Conservation (phyloP, 2,797 vertebrate species). For the Notamacropus eugenii region DNA sequence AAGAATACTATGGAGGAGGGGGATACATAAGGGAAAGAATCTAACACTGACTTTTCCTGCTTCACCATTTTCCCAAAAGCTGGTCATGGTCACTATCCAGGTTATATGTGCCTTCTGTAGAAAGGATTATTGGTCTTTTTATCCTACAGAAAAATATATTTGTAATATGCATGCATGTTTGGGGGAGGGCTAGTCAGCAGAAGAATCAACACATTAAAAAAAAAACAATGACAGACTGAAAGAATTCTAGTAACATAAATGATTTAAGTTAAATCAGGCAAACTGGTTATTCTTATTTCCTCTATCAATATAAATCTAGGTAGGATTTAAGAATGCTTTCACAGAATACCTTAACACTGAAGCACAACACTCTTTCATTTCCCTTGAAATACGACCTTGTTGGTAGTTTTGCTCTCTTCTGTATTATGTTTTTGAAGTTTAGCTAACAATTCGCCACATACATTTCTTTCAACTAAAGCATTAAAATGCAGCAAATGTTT, state of each 20-base stretch:
- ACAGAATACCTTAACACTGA: constrained; percentile 29
- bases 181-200: not conserved
- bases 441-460: constrained; percentile 21
- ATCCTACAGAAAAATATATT: not conserved
- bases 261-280: not conserved
- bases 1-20: not conserved
- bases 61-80: not conserved
- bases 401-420: constrained; percentile 52
- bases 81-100: not conserved
- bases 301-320: not conserved
- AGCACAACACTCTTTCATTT: constrained; percentile 22
- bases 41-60: not conserved
- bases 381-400: constrained; percentile 58
- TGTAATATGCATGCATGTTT: not conserved
- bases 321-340: constrained; percentile 22
- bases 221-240: not conserved
- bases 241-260: not conserved
- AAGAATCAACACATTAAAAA: constrained; percentile 11
- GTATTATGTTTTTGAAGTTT: constrained; percentile 52
- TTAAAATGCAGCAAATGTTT: constrained; percentile 65
- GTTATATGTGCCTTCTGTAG: not conserved
- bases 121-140: not conserved
- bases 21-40: not conserved
- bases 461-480: constrained; percentile 42
- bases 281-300: not conserved